Conservation (phyloP, 2,888 invertebrate genomes). For the Acleris sparsana region DNA sequence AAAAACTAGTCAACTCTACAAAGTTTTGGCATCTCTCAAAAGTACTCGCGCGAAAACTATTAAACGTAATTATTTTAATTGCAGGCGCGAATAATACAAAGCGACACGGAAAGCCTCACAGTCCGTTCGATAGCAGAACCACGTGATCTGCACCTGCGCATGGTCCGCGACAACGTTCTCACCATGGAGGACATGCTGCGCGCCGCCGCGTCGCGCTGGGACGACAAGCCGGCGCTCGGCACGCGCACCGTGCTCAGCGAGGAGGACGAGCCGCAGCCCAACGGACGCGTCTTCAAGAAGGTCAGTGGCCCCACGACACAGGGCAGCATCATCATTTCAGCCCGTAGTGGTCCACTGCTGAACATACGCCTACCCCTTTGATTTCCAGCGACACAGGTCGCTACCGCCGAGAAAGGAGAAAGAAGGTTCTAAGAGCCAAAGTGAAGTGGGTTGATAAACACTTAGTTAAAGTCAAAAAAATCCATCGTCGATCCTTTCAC, state of each 20-base stretch:
- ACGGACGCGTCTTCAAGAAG: constrained; percentile 98
- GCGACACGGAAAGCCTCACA: constrained; percentile 87
- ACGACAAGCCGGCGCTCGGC: constrained; percentile 91
- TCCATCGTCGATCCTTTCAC: no score
- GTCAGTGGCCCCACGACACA: constrained; percentile 61
- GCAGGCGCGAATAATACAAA: constrained; percentile 88
- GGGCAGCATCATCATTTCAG: no score
- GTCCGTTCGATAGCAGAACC: constrained; percentile 89
- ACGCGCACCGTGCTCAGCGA: constrained; percentile 95
- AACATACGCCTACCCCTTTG: no score
- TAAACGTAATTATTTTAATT: constrained; percentile 38
- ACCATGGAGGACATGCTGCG: constrained; percentile 93
- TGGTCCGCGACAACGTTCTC: constrained; percentile 90
- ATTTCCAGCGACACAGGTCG: no score
- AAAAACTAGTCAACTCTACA: no score
- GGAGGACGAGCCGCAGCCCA: constrained; percentile 96
- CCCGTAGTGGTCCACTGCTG: no score
- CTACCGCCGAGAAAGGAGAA: no score
- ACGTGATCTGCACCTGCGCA: constrained; percentile 87
- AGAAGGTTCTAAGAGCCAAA: no score
- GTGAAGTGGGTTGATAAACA: no score
- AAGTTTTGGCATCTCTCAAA: no score
- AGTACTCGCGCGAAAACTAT: no score
- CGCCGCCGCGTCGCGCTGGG: constrained; percentile 89
- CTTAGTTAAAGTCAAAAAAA: no score